Conservation (phyloP, 1,140 invertebrate species). For the Schmidtea mediterranea region DNA sequence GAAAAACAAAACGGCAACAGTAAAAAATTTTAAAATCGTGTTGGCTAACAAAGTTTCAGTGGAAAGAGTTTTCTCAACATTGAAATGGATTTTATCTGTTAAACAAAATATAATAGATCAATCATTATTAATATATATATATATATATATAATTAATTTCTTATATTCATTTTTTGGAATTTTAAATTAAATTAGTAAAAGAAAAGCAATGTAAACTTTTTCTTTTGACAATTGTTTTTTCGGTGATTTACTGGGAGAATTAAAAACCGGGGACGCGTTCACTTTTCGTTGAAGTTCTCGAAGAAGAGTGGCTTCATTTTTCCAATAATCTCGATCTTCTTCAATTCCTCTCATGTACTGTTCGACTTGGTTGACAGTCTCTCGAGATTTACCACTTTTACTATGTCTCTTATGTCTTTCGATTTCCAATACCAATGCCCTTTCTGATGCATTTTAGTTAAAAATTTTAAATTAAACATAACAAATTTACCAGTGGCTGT, state of each 20-base stretch:
- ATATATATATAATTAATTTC: no score
- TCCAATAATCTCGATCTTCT: conserved; percentile 26
- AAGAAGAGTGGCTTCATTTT: conserved; percentile 19
- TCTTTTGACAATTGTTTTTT: no score
- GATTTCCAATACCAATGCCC: conserved; percentile 24
- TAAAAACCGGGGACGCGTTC: conserved; percentile 9
- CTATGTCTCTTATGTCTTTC: conserved; percentile 18
- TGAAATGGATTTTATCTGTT: no score
- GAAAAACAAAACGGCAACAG: no score
- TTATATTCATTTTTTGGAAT: no score
- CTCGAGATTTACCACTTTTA: conserved; percentile 15
- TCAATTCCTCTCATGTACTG: conserved; percentile 21
- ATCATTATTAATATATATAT: no score
- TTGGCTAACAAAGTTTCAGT: no score
- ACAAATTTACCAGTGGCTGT: conserved; percentile 17
- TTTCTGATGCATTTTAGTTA: conserved; percentile 14
- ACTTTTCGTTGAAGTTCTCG: conserved; percentile 16
- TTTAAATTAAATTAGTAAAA: no score
- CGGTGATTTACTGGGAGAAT: conserved; percentile 7
- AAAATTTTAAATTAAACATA: conserved; percentile 3
- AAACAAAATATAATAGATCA: no score
- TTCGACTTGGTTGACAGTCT: conserved; percentile 15
- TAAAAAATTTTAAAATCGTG: no score
- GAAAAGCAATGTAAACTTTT: no score
- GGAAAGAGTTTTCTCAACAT: no score